Percentiles rank a stretch among this genome's conserved stretches.
These are phyloP conservation scores for Drosophila mimetica DNA, from an alignment of 2,888 invertebrate species.

Conservation along the genomic window DNA sequence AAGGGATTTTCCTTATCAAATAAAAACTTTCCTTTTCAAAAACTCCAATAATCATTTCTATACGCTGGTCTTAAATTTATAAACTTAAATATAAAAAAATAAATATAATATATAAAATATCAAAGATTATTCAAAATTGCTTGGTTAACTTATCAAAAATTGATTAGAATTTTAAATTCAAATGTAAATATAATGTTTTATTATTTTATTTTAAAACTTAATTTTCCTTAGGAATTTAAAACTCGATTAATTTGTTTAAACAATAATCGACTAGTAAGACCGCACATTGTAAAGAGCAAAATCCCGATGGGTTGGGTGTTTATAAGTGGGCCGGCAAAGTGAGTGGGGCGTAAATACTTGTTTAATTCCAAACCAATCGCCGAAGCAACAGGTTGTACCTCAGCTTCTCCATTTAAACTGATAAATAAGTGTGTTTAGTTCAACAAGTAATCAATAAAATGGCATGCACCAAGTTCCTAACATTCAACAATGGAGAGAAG, in stretches of 20 bases:
- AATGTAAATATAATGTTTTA: too few relatives aligned
- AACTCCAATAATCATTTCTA: too few relatives aligned
- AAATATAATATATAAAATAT: too few relatives aligned
- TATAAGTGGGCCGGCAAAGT: background rate
- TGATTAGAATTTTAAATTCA: too few relatives aligned
- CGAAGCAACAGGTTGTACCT: slow-evolving; percentile 25
- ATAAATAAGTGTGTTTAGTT: background rate
- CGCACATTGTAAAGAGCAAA: background rate
- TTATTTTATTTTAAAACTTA: too few relatives aligned
- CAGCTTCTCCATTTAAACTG: background rate
- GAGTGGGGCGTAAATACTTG: background rate
- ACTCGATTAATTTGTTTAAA: background rate
- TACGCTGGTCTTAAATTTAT: too few relatives aligned
- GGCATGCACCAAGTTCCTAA: slow-evolving; percentile 64
- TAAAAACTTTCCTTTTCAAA: background rate
- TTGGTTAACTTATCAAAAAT: too few relatives aligned
- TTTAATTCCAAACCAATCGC: slow-evolving; percentile 4
- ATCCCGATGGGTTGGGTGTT: background rate
- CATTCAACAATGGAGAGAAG: slow-evolving; percentile 86
- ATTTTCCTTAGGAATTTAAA: too few relatives aligned
- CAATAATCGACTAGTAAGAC: slow-evolving; percentile 11
- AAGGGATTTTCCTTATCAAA: too few relatives aligned
- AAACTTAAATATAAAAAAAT: background rate
- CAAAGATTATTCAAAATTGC: too few relatives aligned
- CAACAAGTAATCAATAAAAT: slow-evolving; percentile 14